A percentile compares a stretch with the other conserved stretches of the same genome.
Evolutionary conservation across 1,140 invertebrate genomes (phyloP).

Genomic region (Sweltsa coloradensis): DNA sequence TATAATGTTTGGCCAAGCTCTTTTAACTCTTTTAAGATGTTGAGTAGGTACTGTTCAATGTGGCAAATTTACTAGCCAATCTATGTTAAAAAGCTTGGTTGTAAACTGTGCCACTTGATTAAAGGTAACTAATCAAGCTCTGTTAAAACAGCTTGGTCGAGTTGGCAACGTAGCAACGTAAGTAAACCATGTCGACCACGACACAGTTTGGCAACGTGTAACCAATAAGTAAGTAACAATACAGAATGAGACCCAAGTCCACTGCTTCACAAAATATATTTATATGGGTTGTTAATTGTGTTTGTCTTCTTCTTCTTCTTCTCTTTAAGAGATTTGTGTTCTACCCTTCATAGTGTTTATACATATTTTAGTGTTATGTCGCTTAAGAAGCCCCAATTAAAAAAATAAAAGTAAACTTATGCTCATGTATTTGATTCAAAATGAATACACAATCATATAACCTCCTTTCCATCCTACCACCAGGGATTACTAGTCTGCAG

Average conservation of each 20-base stretch:
- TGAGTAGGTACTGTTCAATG: no score
- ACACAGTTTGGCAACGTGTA: slow-evolving; percentile 4
- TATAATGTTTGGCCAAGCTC: no score
- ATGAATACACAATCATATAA: no score
- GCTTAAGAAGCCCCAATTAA: slow-evolving; percentile 15
- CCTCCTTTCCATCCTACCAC: no score
- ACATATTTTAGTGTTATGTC: slow-evolving; percentile 17
- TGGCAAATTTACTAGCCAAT: no score
- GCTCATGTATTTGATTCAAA: not conserved
- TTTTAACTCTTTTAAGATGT: no score
- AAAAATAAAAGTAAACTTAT: slow-evolving; percentile 11
- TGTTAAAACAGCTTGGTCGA: not conserved
- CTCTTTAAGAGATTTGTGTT: slow-evolving; percentile 19
- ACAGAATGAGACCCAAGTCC: not conserved
- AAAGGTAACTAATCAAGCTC: not conserved
- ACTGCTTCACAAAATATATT: slow-evolving; percentile 3
- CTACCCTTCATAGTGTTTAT: slow-evolving; percentile 15
- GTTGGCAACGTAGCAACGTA: slow-evolving; percentile 7
- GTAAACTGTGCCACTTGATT: no score
- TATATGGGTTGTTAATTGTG: slow-evolving; percentile 14
- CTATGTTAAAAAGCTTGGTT: no score
- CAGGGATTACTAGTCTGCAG: no score
- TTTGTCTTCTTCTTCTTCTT: slow-evolving; percentile 18
- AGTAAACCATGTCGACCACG: not conserved
- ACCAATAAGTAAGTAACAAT: not conserved